These are phyloP conservation scores for Lipophrys pholis DNA, from an alignment of 2,113 vertebrate species.

Conservation along the genomic window DNA sequence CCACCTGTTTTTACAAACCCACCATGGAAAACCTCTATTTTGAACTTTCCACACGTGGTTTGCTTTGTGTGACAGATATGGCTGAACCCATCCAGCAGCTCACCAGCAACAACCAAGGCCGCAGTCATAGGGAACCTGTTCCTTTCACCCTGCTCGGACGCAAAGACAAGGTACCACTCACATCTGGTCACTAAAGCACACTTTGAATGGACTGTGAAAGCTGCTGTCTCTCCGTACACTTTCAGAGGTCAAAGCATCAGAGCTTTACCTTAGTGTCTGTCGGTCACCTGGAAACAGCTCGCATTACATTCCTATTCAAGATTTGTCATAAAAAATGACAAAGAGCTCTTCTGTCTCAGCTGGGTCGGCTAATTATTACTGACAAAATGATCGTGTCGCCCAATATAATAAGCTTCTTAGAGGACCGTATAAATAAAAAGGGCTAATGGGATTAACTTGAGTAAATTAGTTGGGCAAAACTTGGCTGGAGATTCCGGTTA, in stretches of 20 bases:
- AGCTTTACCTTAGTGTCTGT: too few species aligned
- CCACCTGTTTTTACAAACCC: too few species aligned
- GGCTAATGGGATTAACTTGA: slow-evolving; percentile 77
- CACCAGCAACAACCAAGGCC: slow-evolving; percentile 84
- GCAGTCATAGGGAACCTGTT: slow-evolving; percentile 81
- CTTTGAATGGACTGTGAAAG: too few species aligned
- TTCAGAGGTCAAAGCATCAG: too few species aligned
- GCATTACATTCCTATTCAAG: too few species aligned
- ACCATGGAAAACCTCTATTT: too few species aligned
- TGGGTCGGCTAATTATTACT: slow-evolving; percentile 52
- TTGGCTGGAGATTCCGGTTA: slow-evolving; percentile 42
- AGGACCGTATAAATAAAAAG: slow-evolving; percentile 68
- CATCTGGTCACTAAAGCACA: too few species aligned
- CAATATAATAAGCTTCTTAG: slow-evolving; percentile 59
- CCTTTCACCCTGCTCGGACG: slow-evolving; percentile 85
- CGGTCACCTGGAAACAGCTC: too few species aligned
- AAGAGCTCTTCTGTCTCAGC: too few species aligned
- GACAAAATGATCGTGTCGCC: slow-evolving; percentile 25
- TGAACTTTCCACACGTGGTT: too few species aligned
- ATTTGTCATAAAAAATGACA: too few species aligned
- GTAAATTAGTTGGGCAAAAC: slow-evolving; percentile 69
- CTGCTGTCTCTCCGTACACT: too few species aligned
- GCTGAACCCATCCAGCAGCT: slow-evolving; percentile 91
- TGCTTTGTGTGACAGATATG: slow-evolving; percentile 85
- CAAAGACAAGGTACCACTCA: slow-evolving; percentile 87